Percentiles rank a stretch among this genome's conserved stretches.
phyloP scores from a whole-genome alignment of 1,140 invertebrate genomes.

The Musca domestica region DNA sequence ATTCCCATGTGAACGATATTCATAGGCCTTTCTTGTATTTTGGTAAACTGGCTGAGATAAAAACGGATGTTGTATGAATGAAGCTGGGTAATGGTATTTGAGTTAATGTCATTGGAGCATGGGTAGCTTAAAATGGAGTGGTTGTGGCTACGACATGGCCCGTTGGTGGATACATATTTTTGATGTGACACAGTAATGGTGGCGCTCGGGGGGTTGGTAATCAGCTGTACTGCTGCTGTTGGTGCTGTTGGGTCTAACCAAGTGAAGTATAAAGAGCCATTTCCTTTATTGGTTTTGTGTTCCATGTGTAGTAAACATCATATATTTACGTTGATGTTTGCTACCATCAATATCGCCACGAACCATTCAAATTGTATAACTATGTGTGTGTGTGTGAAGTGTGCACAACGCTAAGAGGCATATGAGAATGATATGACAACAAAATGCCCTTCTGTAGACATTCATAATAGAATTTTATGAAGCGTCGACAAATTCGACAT shows the following conservation, averaged over 20 bases:
- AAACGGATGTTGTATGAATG: neutral
- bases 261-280: constrained; percentile 54
- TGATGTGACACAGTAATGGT: too few relatives aligned
- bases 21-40: constrained; percentile 7
- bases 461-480: constrained; percentile 7
- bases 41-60: constrained; percentile 11
- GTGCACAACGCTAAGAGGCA: constrained; percentile 51
- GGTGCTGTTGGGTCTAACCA: constrained; percentile 39
- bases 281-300: constrained; percentile 54
- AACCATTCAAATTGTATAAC: constrained; percentile 32
- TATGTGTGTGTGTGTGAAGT: constrained; percentile 25
- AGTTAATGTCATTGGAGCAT: neutral
- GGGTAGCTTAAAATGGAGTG: neutral
- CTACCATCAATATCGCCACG: constrained; percentile 25
- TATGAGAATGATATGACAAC: constrained; percentile 54
- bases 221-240: too few relatives aligned
- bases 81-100: constrained; percentile 7
- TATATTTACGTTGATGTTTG: constrained; percentile 13
- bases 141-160: too few relatives aligned
- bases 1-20: constrained; percentile 11
- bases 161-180: too few relatives aligned
- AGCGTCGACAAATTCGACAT: neutral
- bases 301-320: constrained; percentile 42
- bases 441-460: constrained; percentile 30
- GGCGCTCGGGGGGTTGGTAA: too few relatives aligned